Percentiles rank a stretch among this genome's conserved stretches.
phyloP scores from a whole-genome alignment of 2,797 vertebrate genomes.

The Enteromius mattozi region DNA sequence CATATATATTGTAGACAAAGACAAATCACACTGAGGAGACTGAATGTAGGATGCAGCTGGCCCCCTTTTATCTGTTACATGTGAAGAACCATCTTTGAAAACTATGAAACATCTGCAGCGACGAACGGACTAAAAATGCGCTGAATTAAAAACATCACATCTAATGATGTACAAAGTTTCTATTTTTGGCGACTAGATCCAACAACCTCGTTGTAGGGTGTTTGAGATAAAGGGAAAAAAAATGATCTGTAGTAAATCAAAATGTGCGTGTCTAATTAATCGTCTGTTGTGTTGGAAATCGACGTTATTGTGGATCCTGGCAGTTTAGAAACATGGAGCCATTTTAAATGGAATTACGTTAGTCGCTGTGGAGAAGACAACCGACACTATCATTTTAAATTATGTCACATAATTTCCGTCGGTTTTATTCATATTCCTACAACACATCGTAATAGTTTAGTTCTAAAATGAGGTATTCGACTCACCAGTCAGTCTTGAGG shows the following conservation, averaged over 20 bases:
- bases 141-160: neutral
- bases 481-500: constrained; percentile 27
- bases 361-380: constrained; percentile 1
- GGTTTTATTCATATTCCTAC: neutral
- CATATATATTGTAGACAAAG: neutral
- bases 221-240: neutral
- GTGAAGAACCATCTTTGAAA: neutral
- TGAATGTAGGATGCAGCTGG: constrained; percentile 11
- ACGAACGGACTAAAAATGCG: neutral
- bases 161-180: constrained; percentile 25
- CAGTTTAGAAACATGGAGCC: constrained; percentile 37
- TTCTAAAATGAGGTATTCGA: neutral
- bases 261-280: neutral
- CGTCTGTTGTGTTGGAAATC: neutral
- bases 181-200: neutral
- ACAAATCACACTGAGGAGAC: neutral
- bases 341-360: constrained; percentile 28
- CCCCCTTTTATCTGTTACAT: neutral
- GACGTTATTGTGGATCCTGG: neutral
- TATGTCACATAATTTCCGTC: neutral
- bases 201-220: neutral
- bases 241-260: neutral
- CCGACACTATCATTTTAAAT: constrained; percentile 13
- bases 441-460: neutral
- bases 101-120: constrained; percentile 33